Base-by-base conservation (phyloP, 2,113 vertebrate genomes). In the Notarius quadriscutis region DNA sequence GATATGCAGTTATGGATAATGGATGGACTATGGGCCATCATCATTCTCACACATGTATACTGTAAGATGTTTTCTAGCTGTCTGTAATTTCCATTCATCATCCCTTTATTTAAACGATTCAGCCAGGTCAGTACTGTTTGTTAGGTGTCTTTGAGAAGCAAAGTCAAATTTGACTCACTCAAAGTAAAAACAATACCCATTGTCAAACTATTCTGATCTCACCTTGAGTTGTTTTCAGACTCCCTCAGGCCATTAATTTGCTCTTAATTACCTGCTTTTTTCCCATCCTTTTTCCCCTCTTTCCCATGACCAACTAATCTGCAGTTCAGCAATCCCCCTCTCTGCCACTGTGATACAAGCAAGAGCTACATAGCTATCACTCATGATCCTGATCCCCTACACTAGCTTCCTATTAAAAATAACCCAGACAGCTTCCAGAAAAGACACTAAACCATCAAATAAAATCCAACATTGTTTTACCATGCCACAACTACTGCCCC, bases 341-440 rank as follows among this genome's bases (percentile, higher is more conserved):
- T 69, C 67, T 10, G 80, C 85, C 84, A 63, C 71, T 27, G 34
- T 57, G 57, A 71, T 84, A 83, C 84, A 89, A 75, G 84, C 60
- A 86, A 75, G 60, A 83, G 84, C 89, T 87, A 60, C 86, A 84
- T 72, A 90, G 69, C 83, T 67, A 90, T 89, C 87, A 85, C 78
- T 87, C 85, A 90, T 89, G 87, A 87, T 86, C 86, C 71, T 82
- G 78, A 22, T 65, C 57, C 84, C 86, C 72, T 72, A 86, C 84
- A 71, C 86, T 84, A 89, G 75, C 75, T 50, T 83, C 41, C 87
- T 84, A 88, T 92, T 92, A 89, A 89, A 91, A 89, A 90, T 86
- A 88, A 90, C 89, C 87, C 81, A 77, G 82, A 88, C 88, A 90
- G 88, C 71, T 55, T 51, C 81, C 88, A 80, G 85, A 86, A 86